Conservation (phyloP, 2,113 vertebrate genomes). For the Campylomormyrus numenius region DNA sequence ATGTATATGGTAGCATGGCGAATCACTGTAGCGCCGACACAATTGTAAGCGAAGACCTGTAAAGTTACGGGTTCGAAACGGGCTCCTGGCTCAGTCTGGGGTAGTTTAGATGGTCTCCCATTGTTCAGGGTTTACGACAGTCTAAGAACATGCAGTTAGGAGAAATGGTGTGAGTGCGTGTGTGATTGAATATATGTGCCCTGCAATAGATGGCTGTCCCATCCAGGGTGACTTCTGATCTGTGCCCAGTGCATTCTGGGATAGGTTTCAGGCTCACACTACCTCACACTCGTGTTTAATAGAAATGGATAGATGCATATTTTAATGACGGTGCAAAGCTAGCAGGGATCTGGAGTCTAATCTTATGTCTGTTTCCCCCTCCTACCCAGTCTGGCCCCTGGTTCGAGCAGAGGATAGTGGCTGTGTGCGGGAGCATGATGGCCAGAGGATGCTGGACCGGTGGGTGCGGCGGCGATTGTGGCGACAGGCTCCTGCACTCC, state of each 20-base stretch:
- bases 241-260: neutral
- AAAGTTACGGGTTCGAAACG: neutral
- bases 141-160: neutral
- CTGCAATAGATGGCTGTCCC: neutral
- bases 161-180: neutral
- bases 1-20: neutral
- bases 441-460: conserved; percentile 54
- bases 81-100: neutral
- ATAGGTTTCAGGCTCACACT: neutral
- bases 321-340: neutral
- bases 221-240: neutral
- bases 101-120: neutral
- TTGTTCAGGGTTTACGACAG: neutral
- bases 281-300: neutral
- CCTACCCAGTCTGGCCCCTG: conserved; percentile 50
- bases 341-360: neutral
- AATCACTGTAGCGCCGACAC: neutral
- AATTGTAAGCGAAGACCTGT: neutral
- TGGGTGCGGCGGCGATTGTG: conserved; percentile 18
- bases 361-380: neutral
- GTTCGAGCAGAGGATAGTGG: conserved; percentile 78
- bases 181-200: neutral
- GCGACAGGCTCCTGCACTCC: conserved; percentile 61
- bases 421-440: conserved; percentile 77
- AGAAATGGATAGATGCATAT: neutral